phyloP scores from a whole-genome alignment of 1,140 invertebrate genomes.

The Cotesia vestalis region DNA sequence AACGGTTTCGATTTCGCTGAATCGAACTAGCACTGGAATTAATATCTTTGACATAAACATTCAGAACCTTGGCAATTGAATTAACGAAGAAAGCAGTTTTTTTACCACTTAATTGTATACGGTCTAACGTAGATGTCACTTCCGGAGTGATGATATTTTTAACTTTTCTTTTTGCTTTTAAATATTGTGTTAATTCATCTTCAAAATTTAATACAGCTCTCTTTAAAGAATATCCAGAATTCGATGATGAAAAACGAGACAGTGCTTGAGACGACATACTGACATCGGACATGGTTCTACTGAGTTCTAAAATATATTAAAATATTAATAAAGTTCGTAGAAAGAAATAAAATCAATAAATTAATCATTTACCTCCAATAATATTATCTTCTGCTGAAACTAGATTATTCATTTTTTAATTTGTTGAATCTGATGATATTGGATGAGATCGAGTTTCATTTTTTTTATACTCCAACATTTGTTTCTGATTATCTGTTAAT shows the following conservation, averaged over 20 bases:
- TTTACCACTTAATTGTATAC: slow-evolving; percentile 36
- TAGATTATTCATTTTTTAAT: not conserved
- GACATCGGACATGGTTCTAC: not conserved
- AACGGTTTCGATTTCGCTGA: not conserved
- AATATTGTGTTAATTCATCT: not conserved
- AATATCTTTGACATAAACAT: not conserved
- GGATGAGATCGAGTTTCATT: not conserved
- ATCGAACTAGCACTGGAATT: slow-evolving; percentile 9
- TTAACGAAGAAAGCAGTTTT: slow-evolving; percentile 39
- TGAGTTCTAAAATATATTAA: slow-evolving; percentile 21
- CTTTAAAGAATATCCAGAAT: not conserved
- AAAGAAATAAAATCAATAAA: not conserved
- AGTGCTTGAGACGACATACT: not conserved
- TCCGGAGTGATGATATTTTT: slow-evolving; percentile 36
- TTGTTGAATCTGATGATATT: slow-evolving; percentile 6
- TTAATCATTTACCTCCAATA: not conserved
- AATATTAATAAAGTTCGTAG: slow-evolving; percentile 7
- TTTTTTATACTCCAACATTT: slow-evolving; percentile 1
- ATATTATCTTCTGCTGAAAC: slow-evolving; percentile 1
- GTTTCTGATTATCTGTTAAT: slow-evolving; percentile 2
- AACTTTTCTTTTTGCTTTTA: slow-evolving; percentile 18
- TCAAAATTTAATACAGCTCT: slow-evolving; percentile 10
- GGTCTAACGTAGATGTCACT: slow-evolving; percentile 40
- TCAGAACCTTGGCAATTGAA: slow-evolving; percentile 35
- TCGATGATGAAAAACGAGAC: slow-evolving; percentile 11